Evolutionary conservation across 2,888 invertebrate species (phyloP).

Genomic region (Pycnomerus fuliginosus): DNA sequence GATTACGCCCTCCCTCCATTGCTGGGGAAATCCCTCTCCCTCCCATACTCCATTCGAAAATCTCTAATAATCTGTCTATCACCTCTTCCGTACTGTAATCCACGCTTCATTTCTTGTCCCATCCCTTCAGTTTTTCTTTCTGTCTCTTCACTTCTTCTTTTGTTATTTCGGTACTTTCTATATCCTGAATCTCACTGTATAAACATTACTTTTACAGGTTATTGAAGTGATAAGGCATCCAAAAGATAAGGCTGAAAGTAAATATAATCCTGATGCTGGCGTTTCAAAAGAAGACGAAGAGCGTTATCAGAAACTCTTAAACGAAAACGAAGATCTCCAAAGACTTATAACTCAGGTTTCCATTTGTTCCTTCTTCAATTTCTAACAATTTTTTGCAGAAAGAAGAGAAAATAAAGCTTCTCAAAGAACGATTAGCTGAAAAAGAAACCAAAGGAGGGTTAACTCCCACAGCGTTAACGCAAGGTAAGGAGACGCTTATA

Average conservation of each 20-base stretch:
- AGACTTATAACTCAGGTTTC: conserved; percentile 88
- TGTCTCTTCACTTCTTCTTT: too few relatives aligned
- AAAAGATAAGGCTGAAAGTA: conserved; percentile 83
- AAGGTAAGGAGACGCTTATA: conserved; percentile 75
- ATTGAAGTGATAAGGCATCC: conserved; percentile 90
- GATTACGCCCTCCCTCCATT: too few relatives aligned
- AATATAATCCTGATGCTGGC: conserved; percentile 80
- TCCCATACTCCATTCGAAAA: too few relatives aligned
- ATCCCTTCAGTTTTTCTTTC: too few relatives aligned
- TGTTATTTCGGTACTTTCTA: too few relatives aligned
- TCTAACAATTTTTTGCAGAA: conserved; percentile 71
- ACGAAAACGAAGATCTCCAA: conserved; percentile 95
- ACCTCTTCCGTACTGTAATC: too few relatives aligned
- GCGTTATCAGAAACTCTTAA: conserved; percentile 85
- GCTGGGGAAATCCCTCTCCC: too few relatives aligned
- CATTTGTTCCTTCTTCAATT: not conserved
- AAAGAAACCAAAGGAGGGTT: conserved; percentile 64
- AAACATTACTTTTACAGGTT: conserved; percentile 56
- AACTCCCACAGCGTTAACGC: conserved; percentile 56
- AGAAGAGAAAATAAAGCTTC: conserved; percentile 82
- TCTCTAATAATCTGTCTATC: too few relatives aligned
- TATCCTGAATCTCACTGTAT: too few relatives aligned
- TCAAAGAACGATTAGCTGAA: conserved; percentile 79
- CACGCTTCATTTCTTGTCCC: too few relatives aligned
- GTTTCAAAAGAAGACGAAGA: conserved; percentile 93